Base-by-base conservation (phyloP, 1,140 invertebrate genomes). In the Cylas formicarius region DNA sequence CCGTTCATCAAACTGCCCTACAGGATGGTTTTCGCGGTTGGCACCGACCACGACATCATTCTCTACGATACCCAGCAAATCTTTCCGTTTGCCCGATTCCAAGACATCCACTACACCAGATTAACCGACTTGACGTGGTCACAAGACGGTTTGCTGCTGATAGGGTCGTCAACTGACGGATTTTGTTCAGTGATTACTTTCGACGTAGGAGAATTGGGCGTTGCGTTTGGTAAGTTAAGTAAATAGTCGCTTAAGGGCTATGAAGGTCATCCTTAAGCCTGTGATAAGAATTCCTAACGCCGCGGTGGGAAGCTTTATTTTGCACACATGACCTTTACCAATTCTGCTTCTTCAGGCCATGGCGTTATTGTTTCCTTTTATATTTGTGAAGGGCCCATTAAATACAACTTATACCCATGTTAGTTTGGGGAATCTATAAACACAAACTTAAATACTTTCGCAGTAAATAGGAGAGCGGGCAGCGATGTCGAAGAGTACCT, bases 121-220 rank as follows among this genome's bases (percentile, higher is more conserved):
- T 70, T 97, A 8, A 95, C 88, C 24, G 93, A 97, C 71, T 50
- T 97, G 11, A 69, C 86, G 0, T 98, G 94, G 94, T 93, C 93
- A 3, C 69, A 72, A 2, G 84, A 97, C 73, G 92, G 90, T 0
- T 68, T 68, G 28, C 69, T 86, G 20, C 66, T 97, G 40, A 73
- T 92, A 2, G 83, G 86, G 0, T 90, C 90, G 11, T 97, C 94
- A 20, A 93, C 90, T 0, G 94, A 98, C 71, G 94, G 93, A 1
- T 98, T 89, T 65, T 94, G 90, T 65, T 93, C 94, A 0, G 71
- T 97, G 44, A 76, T 96, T 28, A 81, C 80, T 22, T 97, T 98
- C 69, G 70, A 76, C 19, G 68, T 79, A 13, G 76, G 72, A 4
- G 94, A 98, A 72, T 67, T 98, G 11, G 95, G 94, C 2, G 70